phyloP scores from a whole-genome alignment of 2,113 vertebrate genomes.

The Laticauda laticaudata region DNA sequence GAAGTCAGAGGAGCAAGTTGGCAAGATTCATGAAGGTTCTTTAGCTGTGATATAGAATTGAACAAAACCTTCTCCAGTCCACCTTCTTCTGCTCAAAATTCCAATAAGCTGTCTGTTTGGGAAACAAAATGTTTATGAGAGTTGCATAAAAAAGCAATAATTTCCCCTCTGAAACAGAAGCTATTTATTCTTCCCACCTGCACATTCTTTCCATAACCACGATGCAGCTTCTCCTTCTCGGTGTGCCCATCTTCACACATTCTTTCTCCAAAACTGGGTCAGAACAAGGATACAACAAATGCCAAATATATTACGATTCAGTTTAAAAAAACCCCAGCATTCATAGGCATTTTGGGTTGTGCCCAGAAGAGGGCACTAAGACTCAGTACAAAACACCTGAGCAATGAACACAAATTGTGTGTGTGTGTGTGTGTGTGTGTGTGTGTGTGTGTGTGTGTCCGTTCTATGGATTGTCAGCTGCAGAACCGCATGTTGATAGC shows the following conservation, averaged over 20 bases:
- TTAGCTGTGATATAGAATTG: neutral
- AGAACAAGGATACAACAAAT: neutral
- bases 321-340: neutral
- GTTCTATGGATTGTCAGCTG: neutral
- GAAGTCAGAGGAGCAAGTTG: neutral
- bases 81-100: neutral
- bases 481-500: neutral
- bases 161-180: neutral
- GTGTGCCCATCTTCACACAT: neutral
- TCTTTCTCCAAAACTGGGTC: neutral
- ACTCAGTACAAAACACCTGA: neutral
- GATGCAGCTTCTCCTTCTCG: neutral
- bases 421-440: too few relatives aligned
- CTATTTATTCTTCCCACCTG: neutral
- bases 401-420: neutral
- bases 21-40: neutral
- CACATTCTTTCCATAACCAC: neutral
- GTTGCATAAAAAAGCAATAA: neutral
- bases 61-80: neutral
- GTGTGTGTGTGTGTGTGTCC: too few relatives aligned
- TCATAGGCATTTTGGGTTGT: neutral
- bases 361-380: neutral
- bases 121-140: neutral
- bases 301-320: neutral
- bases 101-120: neutral